Percentiles rank a stretch among this genome's conserved stretches.
Conservation (phyloP, 2,113 vertebrate species). For the Pollachius pollachius region DNA sequence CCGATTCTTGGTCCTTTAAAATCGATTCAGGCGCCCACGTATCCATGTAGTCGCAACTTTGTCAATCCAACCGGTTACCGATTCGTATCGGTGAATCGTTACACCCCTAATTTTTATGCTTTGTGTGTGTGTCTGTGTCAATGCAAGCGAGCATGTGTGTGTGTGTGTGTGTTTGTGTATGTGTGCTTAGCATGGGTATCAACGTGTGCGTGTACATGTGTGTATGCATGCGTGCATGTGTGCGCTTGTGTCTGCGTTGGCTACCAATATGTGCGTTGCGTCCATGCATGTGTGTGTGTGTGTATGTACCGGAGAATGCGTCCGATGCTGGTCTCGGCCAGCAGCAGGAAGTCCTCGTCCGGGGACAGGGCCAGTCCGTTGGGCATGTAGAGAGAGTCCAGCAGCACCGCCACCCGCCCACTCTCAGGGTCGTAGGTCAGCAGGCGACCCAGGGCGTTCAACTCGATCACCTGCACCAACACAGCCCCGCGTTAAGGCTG, state of each 20-base stretch:
- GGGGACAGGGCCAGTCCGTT: conserved; percentile 70
- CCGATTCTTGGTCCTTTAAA: too few species aligned
- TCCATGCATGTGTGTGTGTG: background rate
- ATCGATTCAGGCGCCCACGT: too few species aligned
- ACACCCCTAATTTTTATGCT: too few species aligned
- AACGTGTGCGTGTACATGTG: background rate
- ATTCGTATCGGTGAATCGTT: too few species aligned
- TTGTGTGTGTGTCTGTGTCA: too few species aligned
- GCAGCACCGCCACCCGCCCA: conserved; percentile 43
- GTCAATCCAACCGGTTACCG: too few species aligned
- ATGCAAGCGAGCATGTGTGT: too few species aligned
- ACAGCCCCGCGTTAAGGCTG: background rate
- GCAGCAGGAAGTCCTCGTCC: conserved; percentile 60
- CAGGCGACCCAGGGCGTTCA: conserved; percentile 65
- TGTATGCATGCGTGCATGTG: background rate
- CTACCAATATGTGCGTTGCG: background rate
- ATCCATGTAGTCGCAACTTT: too few species aligned
- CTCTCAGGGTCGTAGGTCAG: conserved; percentile 59
- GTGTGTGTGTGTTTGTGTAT: too few species aligned
- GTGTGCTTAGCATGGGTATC: too few species aligned
- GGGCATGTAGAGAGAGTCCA: conserved; percentile 72
- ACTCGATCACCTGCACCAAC: conserved; percentile 64
- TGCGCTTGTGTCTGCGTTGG: too few species aligned
- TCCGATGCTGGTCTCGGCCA: conserved; percentile 72
- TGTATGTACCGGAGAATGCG: conserved; percentile 56